phyloP scores from a whole-genome alignment of 2,113 vertebrate genomes.

The Neogale vison region DNA sequence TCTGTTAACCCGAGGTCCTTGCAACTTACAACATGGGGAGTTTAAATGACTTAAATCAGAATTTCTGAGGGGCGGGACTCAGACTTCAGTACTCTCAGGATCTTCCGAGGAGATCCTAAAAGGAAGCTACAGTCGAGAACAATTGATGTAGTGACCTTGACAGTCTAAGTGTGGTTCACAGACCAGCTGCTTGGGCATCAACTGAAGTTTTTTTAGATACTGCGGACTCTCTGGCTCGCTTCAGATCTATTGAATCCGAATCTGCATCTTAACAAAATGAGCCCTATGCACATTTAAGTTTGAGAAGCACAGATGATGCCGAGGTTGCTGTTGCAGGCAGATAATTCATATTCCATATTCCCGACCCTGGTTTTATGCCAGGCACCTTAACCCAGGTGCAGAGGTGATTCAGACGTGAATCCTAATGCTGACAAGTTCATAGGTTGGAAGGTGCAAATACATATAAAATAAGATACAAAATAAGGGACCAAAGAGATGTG shows the following conservation, averaged over 20 bases:
- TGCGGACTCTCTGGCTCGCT: neutral
- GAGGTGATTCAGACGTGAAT: neutral
- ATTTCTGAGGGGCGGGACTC: neutral
- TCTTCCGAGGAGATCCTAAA: neutral
- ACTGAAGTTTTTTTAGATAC: neutral
- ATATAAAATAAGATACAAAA: neutral
- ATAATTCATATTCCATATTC: neutral
- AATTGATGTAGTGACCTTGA: neutral
- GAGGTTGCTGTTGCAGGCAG: neutral
- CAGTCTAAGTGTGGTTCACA: neutral
- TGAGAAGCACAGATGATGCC: neutral
- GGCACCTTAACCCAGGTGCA: neutral
- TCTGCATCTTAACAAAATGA: neutral
- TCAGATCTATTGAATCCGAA: neutral
- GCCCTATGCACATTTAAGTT: neutral
- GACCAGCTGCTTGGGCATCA: neutral
- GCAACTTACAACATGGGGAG: neutral
- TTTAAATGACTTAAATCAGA: slow-evolving; percentile 13
- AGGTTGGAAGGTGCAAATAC: neutral
- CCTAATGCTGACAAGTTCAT: neutral
- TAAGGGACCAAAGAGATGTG: neutral
- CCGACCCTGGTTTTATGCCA: neutral
- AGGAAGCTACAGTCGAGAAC: neutral
- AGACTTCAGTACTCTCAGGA: neutral
- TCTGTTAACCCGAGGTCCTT: neutral